Percentiles rank a stretch among this genome's conserved stretches.
Conservation (phyloP, 2,797 vertebrate species). For the Acrocephalus scirpaceus region DNA sequence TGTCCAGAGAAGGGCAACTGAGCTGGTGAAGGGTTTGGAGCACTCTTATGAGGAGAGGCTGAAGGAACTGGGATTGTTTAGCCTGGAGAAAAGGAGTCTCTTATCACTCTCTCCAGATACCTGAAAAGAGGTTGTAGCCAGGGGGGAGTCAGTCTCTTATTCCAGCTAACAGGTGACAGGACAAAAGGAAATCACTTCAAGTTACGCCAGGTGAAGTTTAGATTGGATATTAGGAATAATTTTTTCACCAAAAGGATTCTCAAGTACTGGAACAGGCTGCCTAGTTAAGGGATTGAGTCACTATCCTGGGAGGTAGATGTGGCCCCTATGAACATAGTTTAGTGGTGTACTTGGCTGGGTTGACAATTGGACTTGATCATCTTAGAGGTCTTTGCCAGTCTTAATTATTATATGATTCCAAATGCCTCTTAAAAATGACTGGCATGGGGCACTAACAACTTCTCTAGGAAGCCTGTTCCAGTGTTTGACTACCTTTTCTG, state of each 20-base stretch:
- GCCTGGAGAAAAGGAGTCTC: neutral
- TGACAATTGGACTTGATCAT: neutral
- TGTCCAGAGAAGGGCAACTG: accelerated
- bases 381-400: neutral
- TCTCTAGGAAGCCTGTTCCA: neutral
- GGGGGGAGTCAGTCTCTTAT: neutral
- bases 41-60: neutral
- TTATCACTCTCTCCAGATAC: neutral
- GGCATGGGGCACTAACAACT: neutral
- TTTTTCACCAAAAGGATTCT: neutral
- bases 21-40: neutral
- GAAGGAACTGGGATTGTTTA: neutral
- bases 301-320: neutral
- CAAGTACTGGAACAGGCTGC: neutral
- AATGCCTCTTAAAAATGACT: neutral
- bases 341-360: neutral
- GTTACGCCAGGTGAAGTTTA: neutral
- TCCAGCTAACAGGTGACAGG: neutral
- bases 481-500: neutral
- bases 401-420: neutral
- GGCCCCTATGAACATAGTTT: neutral
- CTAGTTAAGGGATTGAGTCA: neutral
- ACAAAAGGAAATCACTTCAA: neutral
- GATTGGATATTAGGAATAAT: neutral
- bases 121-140: neutral